phyloP scores from a whole-genome alignment of 37 sponge, comb jelly and placozoan species.

The Theonella swinhoei region DNA sequence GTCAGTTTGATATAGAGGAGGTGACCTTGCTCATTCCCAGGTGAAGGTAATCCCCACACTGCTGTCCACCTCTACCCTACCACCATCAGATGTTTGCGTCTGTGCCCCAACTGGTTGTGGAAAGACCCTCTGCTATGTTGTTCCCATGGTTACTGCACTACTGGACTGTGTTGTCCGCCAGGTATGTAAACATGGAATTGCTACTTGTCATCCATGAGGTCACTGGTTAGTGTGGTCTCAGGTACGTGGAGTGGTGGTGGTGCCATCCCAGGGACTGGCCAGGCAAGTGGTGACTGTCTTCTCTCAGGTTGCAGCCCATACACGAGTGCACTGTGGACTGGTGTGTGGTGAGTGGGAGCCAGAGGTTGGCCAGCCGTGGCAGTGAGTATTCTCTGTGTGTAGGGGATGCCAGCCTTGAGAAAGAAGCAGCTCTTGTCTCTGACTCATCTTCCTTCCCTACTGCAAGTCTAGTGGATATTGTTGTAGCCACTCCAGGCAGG shows the following conservation, averaged over 20 bases:
- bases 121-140: constrained; percentile 90
- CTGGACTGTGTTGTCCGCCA: constrained; percentile 25
- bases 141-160: constrained; percentile 79
- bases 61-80: not conserved
- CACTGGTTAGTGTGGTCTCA: no score
- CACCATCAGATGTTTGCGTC: constrained; percentile 81
- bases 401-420: not conserved
- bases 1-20: no score
- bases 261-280: constrained; percentile 86
- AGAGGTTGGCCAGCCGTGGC: no score
- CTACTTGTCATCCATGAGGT: no score
- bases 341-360: constrained; percentile 54
- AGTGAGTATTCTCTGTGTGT: not conserved
- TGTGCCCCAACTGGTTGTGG: constrained; percentile 98
- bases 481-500: constrained; percentile 90
- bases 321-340: constrained; percentile 46
- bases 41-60: no score
- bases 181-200: no score
- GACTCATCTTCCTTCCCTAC: constrained; percentile 33
- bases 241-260: constrained; percentile 75
- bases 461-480: constrained; percentile 64
- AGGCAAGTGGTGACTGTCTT: constrained; percentile 80
- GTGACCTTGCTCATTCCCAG: no score
- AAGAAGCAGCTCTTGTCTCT: constrained; percentile 36
- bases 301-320: constrained; percentile 52